Base-by-base conservation (phyloP, 1,140 invertebrate genomes). In the Plectrocnemia conspersa region DNA sequence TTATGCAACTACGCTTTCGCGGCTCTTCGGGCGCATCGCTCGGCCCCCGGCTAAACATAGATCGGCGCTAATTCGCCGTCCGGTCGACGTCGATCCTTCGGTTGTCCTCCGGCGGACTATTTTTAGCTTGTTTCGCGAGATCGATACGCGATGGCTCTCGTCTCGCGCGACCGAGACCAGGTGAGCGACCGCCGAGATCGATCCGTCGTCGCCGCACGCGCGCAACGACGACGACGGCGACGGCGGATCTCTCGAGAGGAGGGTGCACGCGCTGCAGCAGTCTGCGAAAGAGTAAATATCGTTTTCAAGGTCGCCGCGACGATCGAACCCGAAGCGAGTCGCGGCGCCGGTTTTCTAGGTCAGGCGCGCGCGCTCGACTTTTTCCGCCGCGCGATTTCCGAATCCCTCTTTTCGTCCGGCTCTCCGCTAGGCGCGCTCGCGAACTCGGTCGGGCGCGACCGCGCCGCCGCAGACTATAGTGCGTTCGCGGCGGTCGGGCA, bases 401-500 rank as follows among this genome's bases (percentile, higher is more conserved):
- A 6, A 15, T 15, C 36, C 6, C 36, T 18, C 36, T 18, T 11
- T 13, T 10, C 4, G 9, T 13, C 4, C 41, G 18, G 15, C 41
- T 24, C 41, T 11, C 16, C 16, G 36, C 36, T 7, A 7, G 7
- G 7, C 22, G 16, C 19, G 9, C 41, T 7, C 22, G 18, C 41
- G 18, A 6, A 6, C 19, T 18, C 41, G 27, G 41, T 21, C 18
- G 4, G 10, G 15, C 22, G 4, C 19, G 41, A 13, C 41, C 19
- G 18, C 19, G 41, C 18, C 19, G 6, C 70, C 71, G 69, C 71
- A 72, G 68, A 71, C 71, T 59, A 25, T n/a, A 25, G 4, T 25
- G 27, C 23, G 61, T 60, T 55, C 61, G 62, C 52, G 54, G 62
- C 40, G 58, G 46, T 45, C 59, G 58, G 61, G 59, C 29, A 52